Percentiles rank a stretch among this genome's conserved stretches.
Conservation (phyloP, 2,113 vertebrate genomes). For the Oryzias curvinotus region DNA sequence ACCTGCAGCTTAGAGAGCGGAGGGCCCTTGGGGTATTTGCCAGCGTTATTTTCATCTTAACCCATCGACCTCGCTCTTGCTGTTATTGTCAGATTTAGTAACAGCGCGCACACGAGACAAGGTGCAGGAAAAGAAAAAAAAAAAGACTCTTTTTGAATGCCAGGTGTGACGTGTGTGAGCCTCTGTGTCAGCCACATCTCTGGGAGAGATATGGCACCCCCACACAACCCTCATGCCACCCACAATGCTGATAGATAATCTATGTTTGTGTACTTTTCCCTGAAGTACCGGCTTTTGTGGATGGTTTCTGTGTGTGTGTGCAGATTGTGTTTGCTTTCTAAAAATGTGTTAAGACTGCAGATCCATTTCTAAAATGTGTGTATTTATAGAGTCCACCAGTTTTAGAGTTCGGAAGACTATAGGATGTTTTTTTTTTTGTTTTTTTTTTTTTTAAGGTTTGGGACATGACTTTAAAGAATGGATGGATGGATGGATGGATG, state of each 20-base stretch:
- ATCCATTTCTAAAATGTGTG: too few relatives aligned
- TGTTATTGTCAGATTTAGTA: slow-evolving; percentile 70
- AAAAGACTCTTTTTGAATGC: slow-evolving; percentile 55
- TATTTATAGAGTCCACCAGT: too few relatives aligned
- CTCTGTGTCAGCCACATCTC: slow-evolving; percentile 58
- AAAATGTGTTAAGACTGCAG: neutral
- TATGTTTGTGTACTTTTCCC: slow-evolving; percentile 66
- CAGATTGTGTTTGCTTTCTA: slow-evolving; percentile 22
- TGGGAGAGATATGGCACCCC: slow-evolving; percentile 43
- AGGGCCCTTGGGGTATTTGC: slow-evolving; percentile 53
- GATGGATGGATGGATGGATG: too few relatives aligned
- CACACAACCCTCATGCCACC: slow-evolving; percentile 57
- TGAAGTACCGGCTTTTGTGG: slow-evolving; percentile 59
- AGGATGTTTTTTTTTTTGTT: too few relatives aligned
- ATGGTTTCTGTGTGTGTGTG: slow-evolving; percentile 49
- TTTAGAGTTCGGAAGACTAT: too few relatives aligned
- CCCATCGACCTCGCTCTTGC: slow-evolving; percentile 60
- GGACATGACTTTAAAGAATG: too few relatives aligned
- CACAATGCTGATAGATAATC: slow-evolving; percentile 67
- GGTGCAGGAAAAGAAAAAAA: slow-evolving; percentile 24
- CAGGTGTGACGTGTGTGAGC: slow-evolving; percentile 58
- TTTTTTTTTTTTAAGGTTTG: too few relatives aligned
- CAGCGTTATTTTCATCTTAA: slow-evolving; percentile 69
- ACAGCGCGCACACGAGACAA: slow-evolving; percentile 48
- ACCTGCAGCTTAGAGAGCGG: slow-evolving; percentile 40